These are phyloP conservation scores for Notechis scutatus DNA, from an alignment of 2,113 vertebrate genomes.

Conservation along the genomic window DNA sequence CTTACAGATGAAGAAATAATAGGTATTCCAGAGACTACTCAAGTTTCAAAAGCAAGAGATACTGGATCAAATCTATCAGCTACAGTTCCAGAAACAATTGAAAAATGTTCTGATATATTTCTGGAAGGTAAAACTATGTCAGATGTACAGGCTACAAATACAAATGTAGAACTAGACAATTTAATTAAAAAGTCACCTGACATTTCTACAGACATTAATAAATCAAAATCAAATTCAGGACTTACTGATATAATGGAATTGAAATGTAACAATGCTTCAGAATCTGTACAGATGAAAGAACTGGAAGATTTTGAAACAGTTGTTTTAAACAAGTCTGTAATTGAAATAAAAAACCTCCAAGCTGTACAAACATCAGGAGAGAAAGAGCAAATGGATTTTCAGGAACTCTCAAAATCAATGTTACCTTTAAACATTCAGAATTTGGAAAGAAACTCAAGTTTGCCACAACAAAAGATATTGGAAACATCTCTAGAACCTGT, in stretches of 20 bases:
- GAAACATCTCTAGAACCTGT: background rate
- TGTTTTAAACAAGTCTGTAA: background rate
- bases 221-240: background rate
- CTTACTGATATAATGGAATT: background rate
- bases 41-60: background rate
- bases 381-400: background rate
- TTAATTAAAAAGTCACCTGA: background rate
- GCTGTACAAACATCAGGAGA: background rate
- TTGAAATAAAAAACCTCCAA: background rate
- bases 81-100: background rate
- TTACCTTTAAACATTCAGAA: background rate
- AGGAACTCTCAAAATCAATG: background rate
- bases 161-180: background rate
- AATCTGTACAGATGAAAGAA: background rate
- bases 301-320: background rate
- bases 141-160: background rate
- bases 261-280: background rate
- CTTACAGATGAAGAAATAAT: background rate
- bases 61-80: background rate
- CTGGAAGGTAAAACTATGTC: background rate
- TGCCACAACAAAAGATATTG: background rate
- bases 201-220: background rate
- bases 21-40: background rate
- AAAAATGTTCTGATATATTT: background rate
- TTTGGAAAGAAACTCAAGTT: slow-evolving; percentile 8